Conservation (phyloP, 2,888 invertebrate species). For the Oeneis ivallda region DNA sequence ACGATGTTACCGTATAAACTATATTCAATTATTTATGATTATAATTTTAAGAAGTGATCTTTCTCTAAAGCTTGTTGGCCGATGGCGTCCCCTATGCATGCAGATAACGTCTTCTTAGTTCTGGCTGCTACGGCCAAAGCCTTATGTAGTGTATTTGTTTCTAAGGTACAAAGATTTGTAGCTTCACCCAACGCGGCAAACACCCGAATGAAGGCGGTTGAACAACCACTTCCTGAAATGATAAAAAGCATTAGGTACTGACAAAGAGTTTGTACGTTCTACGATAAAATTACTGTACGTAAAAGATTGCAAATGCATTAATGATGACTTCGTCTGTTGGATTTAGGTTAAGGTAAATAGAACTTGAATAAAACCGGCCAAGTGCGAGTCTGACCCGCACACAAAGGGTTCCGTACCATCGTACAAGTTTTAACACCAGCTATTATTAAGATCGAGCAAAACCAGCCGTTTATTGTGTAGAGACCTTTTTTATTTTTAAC, state of each 20-base stretch:
- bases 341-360: no score
- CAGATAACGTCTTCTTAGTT: slow-evolving; percentile 77
- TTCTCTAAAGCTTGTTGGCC: slow-evolving; percentile 62
- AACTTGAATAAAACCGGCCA: no score
- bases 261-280: no score
- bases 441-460: no score
- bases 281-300: no score
- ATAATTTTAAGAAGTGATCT: slow-evolving; percentile 71
- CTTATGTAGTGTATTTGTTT: slow-evolving; percentile 82
- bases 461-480: no score
- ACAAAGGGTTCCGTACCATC: no score
- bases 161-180: slow-evolving; percentile 83
- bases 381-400: no score
- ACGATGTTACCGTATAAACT: background rate
- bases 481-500: no score
- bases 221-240: slow-evolving; percentile 80
- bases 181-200: slow-evolving; percentile 86
- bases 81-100: slow-evolving; percentile 80
- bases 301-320: no score
- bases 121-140: slow-evolving; percentile 83
- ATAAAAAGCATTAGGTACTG: background rate
- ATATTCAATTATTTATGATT: slow-evolving; percentile 20
- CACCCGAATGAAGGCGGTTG: slow-evolving; percentile 85
- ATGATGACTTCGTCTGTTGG: no score
- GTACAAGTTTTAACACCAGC: no score